These are phyloP conservation scores for Caenorhabditis sulstoni DNA, from an alignment of 2,888 invertebrate genomes.

Conservation along the genomic window DNA sequence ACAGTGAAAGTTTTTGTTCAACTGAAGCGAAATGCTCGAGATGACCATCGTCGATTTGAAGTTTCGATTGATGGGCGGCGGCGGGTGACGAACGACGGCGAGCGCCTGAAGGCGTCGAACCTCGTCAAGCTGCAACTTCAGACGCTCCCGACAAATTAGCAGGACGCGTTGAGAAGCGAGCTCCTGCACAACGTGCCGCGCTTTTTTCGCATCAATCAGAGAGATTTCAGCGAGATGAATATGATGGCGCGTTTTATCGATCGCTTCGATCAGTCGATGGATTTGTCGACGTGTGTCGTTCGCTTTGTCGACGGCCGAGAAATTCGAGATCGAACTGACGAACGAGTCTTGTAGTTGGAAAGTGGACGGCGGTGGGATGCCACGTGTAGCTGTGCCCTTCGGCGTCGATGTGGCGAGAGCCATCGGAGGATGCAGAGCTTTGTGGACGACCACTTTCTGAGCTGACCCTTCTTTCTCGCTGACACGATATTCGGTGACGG, in stretches of 20 bases:
- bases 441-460: conserved; percentile 56
- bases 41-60: conserved; percentile 65
- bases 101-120: conserved; percentile 62
- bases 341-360: conserved; percentile 54
- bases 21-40: conserved; percentile 61
- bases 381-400: conserved; percentile 46
- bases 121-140: conserved; percentile 61
- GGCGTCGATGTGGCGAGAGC: conserved; percentile 64
- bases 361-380: too few relatives aligned
- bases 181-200: conserved; percentile 61
- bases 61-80: conserved; percentile 62
- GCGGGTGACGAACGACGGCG: conserved; percentile 59
- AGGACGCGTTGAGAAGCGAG: conserved; percentile 61
- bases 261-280: conserved; percentile 48
- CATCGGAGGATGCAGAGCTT: conserved; percentile 30
- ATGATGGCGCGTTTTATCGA: conserved; percentile 61
- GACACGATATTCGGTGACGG: conserved; percentile 58
- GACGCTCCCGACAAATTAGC: conserved; percentile 63
- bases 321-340: conserved; percentile 63
- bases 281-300: conserved; percentile 57
- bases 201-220: conserved; percentile 58
- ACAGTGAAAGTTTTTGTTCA: conserved; percentile 65
- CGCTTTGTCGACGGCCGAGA: conserved; percentile 55
- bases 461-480: conserved; percentile 53
- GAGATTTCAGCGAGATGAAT: conserved; percentile 63